Base-by-base conservation (phyloP, 2,888 invertebrate species). In the Argyresthia goedartella region DNA sequence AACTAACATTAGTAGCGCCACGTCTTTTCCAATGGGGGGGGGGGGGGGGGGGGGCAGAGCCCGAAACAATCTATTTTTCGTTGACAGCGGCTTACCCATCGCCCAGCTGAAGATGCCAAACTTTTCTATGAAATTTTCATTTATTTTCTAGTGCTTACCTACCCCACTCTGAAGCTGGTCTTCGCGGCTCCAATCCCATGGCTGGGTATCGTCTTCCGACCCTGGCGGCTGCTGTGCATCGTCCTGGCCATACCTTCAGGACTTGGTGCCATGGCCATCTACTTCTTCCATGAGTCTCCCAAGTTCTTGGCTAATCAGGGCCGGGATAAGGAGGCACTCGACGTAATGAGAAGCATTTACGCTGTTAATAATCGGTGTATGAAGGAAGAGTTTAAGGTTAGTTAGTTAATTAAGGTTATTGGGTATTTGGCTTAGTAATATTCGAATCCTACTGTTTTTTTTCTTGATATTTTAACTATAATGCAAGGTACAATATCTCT, bases 151-250 rank as follows among this genome's bases (percentile, higher is more conserved):
- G 93, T 89, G n/a, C 65, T 92, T 48, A 90, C 93, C 0, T 92
- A 91, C 79, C 78, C 89, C 4, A 87, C 92, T 0, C 84, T 94
- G 15, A 91, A 92, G 0, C 57, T 88, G 1, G 59, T 80, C 50
- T 76, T 89, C 59, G 74, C 81, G 1, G 54, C 76, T 0, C 67
- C 79, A 0, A 57, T 85, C 1, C 63, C 79, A 6, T 62, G 84
- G 51, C 62, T 91, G 10, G 88, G 86, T 14, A 71, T 93, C 48
- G 71, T 73, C 7, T 90, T 91, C 63, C 88, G 89, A 54, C 92
- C 94, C 0, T 95, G 95, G 95, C 86, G 95, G 47, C 65, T 94
- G 11, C 90, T 94, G 50, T 74, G 93, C 25, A 82, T 92, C 0
- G 66, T 77, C 1, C 61, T 81, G 42, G 76, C 82, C 0, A 42